Evolutionary conservation across 2,113 vertebrate species (phyloP), one percentile per base, ranked within the genome.

Genomic region (Lanius ludovicianus): DNA sequence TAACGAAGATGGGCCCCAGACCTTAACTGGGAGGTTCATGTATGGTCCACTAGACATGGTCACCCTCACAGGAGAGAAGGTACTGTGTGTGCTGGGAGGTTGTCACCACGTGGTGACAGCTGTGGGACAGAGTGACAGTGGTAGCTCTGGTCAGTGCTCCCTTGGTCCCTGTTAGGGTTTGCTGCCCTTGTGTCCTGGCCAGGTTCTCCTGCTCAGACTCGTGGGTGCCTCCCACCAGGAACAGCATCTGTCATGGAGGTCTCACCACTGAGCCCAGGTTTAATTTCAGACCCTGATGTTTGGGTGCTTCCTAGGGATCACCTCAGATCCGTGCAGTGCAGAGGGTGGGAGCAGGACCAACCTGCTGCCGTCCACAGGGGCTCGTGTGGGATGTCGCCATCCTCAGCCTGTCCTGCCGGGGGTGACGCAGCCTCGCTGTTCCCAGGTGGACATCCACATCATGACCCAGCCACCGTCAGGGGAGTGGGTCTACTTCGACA

Each of bases 41-140:
- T 99, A 99, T 0, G 99, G 99, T 13, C 99, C 99, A 0, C 96
- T 99, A 84, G 99, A 99, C 97, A 99, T 99, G 99, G 99, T 99
- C 91, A 99, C 99, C 2, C 98, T 99, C 44, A 99, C 99, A 0
- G 99, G 99, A 87, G 99, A 99, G 96, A 99, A 99, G 99, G 99
- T 99, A 77, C 41, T 0, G 4, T 74, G 74, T 44, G 70, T 87
- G 62, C 57, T 11, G 68, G 88, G 55, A 53, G 8, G 3, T 57
- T 52, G 7, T 9, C 57, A 16, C 44, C 33, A 0, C 1, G 39
- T 17, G 63, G 62, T 31, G 82, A 53, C 49, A 55, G 0, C 0
- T 8, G 27, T 3, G 19, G 52, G 67, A 41, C 59, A 62, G 10
- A 11, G 59, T 52, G 59, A 25, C 47, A 28, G 63, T 49, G 24